Conservation (phyloP, 2,797 vertebrate genomes). For the Acipenser transmontanus region DNA sequence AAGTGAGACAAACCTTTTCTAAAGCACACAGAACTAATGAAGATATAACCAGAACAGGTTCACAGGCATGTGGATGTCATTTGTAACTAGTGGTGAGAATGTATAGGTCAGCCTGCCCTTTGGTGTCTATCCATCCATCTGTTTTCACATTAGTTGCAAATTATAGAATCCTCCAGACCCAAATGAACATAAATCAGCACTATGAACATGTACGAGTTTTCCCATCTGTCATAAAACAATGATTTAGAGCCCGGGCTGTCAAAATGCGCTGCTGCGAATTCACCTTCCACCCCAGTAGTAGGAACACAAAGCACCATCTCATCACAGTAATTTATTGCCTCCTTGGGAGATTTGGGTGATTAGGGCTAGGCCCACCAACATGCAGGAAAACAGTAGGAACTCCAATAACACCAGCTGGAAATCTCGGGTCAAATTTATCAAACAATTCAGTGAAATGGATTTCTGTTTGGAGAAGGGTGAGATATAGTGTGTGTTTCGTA, state of each 20-base stretch:
- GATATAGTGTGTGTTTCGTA: slow-evolving; percentile 92
- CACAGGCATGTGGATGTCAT: slow-evolving; percentile 73
- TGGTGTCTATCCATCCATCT: slow-evolving; percentile 73
- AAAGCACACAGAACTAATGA: slow-evolving; percentile 25
- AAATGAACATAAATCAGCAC: slow-evolving; percentile 75
- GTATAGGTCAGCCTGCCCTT: slow-evolving; percentile 53
- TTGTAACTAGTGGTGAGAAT: slow-evolving; percentile 56
- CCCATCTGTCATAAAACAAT: slow-evolving; percentile 78
- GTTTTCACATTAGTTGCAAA: slow-evolving; percentile 69
- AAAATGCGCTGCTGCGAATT: slow-evolving; percentile 62
- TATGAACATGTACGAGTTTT: slow-evolving; percentile 64
- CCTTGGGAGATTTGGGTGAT: slow-evolving; percentile 69
- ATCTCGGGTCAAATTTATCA: slow-evolving; percentile 79
- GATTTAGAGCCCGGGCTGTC: slow-evolving; percentile 78
- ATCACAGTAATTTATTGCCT: slow-evolving; percentile 78
- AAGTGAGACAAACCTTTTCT: too few relatives aligned
- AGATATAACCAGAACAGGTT: slow-evolving; percentile 46
- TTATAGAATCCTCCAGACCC: slow-evolving; percentile 74
- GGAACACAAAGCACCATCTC: slow-evolving; percentile 74
- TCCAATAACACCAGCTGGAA: slow-evolving; percentile 69
- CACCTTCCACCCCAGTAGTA: slow-evolving; percentile 51
- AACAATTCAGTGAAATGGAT: slow-evolving; percentile 84
- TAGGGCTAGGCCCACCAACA: slow-evolving; percentile 79
- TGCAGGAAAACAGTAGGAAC: slow-evolving; percentile 77
- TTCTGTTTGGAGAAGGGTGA: slow-evolving; percentile 88